These are phyloP conservation scores for Murina feae DNA, from an alignment of 2,113 vertebrate species.

Conservation along the genomic window DNA sequence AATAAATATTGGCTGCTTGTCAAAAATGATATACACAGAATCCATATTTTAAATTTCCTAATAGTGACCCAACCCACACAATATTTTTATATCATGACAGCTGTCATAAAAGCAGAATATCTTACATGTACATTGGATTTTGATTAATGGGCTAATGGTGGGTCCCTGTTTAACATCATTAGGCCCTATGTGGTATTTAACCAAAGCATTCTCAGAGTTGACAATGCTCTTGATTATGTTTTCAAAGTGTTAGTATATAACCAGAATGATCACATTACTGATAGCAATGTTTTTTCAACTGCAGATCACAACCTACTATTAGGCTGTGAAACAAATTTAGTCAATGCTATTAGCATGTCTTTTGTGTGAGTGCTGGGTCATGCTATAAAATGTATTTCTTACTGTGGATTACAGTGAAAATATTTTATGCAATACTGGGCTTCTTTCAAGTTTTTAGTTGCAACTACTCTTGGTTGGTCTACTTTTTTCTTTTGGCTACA, in stretches of 20 bases:
- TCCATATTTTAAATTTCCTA: conserved; percentile 49
- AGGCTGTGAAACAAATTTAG: neutral
- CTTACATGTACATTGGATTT: conserved; percentile 24
- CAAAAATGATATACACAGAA: conserved; percentile 31
- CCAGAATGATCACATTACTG: neutral
- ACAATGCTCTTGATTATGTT: neutral
- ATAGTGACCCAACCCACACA: neutral
- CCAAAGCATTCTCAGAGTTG: neutral
- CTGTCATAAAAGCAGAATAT: conserved; percentile 21
- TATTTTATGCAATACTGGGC: neutral
- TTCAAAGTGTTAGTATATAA: neutral
- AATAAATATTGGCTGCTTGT: conserved; percentile 55
- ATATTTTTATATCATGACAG: conserved; percentile 30
- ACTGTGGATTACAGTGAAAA: neutral
- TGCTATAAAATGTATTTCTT: neutral
- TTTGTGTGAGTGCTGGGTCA: neutral
- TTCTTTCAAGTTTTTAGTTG: neutral
- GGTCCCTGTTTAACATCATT: conserved; percentile 24
- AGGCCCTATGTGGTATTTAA: neutral
- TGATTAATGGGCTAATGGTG: conserved; percentile 52
- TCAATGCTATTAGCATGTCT: neutral
- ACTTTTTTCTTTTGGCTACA: neutral
- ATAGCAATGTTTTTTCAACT: neutral
- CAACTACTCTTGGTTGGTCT: neutral
- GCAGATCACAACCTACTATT: neutral